Conservation (phyloP, 2,797 vertebrate species). For the Salmo trutta region DNA sequence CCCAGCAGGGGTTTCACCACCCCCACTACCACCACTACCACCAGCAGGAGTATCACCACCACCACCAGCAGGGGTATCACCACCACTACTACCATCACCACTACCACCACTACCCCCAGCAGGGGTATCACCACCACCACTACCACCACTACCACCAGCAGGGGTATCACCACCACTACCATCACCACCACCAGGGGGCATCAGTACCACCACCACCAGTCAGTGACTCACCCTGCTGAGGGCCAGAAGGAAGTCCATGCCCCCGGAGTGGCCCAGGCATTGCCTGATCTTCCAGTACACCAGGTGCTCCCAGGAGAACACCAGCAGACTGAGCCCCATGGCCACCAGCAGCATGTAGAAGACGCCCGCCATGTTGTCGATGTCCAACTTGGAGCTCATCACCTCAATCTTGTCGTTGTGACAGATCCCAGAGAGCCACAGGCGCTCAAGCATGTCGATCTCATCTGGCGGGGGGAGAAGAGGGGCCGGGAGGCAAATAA, state of each 20-base stretch:
- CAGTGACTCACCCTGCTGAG: slow-evolving; percentile 87
- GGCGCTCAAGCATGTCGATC: slow-evolving; percentile 72
- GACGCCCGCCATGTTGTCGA: slow-evolving; percentile 98
- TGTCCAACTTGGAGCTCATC: slow-evolving; percentile 98
- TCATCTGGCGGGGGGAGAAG: slow-evolving; percentile 59
- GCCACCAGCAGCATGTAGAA: slow-evolving; percentile 99
- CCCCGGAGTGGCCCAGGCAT: slow-evolving; percentile 81
- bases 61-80: too few relatives aligned
- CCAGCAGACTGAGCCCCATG: slow-evolving; percentile 95
- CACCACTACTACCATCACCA: too few relatives aligned
- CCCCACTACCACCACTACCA: too few relatives aligned
- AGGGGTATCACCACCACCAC: too few relatives aligned
- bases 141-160: too few relatives aligned
- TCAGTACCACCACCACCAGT: too few relatives aligned
- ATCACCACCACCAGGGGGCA: too few relatives aligned
- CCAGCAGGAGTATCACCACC: too few relatives aligned
- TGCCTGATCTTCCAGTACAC: slow-evolving; percentile 96
- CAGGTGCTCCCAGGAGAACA: slow-evolving; percentile 96
- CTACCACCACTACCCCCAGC: too few relatives aligned
- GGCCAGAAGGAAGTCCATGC: slow-evolving; percentile 89
- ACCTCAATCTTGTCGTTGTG: slow-evolving; percentile 98
- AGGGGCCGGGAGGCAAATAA: neutral
- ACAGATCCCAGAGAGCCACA: slow-evolving; percentile 98
- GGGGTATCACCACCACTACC: too few relatives aligned
- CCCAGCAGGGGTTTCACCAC: too few relatives aligned